Percentiles rank a stretch among this genome's conserved stretches.
phyloP scores from a whole-genome alignment of 2,888 invertebrate genomes.

The Sipha maydis region DNA sequence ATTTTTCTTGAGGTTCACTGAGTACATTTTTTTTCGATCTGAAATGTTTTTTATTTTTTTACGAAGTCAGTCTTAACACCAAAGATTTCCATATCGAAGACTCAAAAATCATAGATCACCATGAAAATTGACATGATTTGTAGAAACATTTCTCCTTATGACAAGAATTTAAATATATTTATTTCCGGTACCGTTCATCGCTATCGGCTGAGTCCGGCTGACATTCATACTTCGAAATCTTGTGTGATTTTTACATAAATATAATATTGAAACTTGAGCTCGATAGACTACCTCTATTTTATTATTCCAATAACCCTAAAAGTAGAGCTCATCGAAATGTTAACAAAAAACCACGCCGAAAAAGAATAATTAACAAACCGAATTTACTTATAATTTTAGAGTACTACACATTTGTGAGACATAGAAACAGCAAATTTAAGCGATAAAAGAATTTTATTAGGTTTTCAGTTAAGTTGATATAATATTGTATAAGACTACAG shows the following conservation, averaged over 20 bases:
- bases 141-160: neutral
- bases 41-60: neutral
- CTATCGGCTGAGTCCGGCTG: neutral
- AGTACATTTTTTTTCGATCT: neutral
- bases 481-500: no score
- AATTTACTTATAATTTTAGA: no score
- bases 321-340: no score
- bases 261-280: neutral
- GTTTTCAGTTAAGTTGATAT: no score
- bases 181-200: neutral
- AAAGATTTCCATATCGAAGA: neutral
- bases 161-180: neutral
- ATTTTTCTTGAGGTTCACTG: neutral
- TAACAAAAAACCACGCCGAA: neutral
- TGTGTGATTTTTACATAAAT: neutral
- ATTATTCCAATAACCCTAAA: neutral
- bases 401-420: no score
- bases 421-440: no score
- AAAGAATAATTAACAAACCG: no score
- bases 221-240: neutral
- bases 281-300: neutral
- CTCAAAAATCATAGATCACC: constrained; percentile 9
- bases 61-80: neutral
- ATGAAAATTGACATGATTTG: constrained; percentile 7
- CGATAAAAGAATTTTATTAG: no score